These are phyloP conservation scores for Andinoacara biseriatus DNA, from an alignment of 2,113 vertebrate species.

Conservation along the genomic window DNA sequence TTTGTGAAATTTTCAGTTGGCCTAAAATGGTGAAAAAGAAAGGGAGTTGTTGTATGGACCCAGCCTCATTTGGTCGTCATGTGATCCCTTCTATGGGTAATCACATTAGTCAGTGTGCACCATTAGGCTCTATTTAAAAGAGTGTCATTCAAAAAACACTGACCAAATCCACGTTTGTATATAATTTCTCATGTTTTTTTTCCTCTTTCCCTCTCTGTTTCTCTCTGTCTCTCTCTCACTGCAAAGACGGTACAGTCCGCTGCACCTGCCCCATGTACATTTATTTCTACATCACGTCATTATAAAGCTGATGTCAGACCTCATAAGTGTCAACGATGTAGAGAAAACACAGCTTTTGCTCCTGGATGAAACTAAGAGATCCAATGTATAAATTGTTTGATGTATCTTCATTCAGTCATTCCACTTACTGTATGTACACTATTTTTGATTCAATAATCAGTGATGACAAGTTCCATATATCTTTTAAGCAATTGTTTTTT, in stretches of 20 bases:
- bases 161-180: not conserved
- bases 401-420: conserved; percentile 68
- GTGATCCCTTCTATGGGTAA: conserved; percentile 4
- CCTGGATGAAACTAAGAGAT: conserved; percentile 54
- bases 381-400: conserved; percentile 55
- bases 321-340: conserved; percentile 50
- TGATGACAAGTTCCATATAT: conserved; percentile 29
- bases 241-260: conserved; percentile 58
- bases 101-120: conserved; percentile 2
- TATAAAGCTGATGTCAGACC: conserved; percentile 59
- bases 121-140: not conserved
- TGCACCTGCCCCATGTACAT: conserved; percentile 67
- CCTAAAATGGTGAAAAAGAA: not conserved
- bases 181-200: conserved; percentile 21
- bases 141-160: not conserved
- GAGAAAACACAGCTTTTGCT: conserved; percentile 46
- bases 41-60: not conserved
- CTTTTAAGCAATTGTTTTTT: conserved; percentile 26
- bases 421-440: conserved; percentile 57
- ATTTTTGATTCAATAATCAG: conserved; percentile 46
- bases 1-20: not conserved
- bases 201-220: conserved; percentile 31
- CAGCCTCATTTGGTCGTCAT: not conserved
- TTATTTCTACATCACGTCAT: conserved; percentile 70
- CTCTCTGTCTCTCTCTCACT: conserved; percentile 28